A percentile compares a stretch with the other conserved stretches of the same genome.
These are phyloP conservation scores for Saccostrea glomerata DNA, from an alignment of 1,140 invertebrate species.

Conservation along the genomic window DNA sequence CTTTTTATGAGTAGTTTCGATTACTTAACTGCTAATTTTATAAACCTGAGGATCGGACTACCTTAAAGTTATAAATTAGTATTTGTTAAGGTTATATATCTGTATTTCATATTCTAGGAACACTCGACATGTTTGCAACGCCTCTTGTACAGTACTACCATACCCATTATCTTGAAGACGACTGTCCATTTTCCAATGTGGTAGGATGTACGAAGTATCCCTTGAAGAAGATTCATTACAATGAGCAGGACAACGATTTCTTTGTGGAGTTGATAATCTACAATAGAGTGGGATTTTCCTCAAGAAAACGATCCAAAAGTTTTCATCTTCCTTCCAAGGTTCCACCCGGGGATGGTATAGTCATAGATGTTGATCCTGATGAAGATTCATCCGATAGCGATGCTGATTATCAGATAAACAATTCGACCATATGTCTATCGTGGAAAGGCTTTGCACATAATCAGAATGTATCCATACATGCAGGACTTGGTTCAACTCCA, in stretches of 20 bases:
- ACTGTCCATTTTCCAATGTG: conserved; percentile 9
- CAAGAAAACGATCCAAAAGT: conserved; percentile 40
- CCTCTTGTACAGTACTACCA: neutral
- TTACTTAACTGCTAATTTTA: too few relatives aligned
- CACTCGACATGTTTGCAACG: neutral
- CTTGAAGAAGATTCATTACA: conserved; percentile 42
- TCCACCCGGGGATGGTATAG: conserved; percentile 52
- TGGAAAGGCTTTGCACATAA: conserved; percentile 63
- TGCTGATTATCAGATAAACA: conserved; percentile 52
- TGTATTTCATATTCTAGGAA: neutral
- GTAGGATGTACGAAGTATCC: conserved; percentile 50
- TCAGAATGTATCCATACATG: conserved; percentile 46
- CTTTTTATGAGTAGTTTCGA: too few relatives aligned
- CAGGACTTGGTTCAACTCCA: conserved; percentile 55
- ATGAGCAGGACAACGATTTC: conserved; percentile 45
- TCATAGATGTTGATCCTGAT: conserved; percentile 51
- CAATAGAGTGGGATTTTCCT: conserved; percentile 58
- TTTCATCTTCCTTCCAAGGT: conserved; percentile 56
- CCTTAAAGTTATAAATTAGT: neutral
- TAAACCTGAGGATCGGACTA: too few relatives aligned
- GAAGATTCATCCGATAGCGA: conserved; percentile 18
- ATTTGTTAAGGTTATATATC: neutral
- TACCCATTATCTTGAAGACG: neutral
- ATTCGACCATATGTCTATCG: conserved; percentile 45
- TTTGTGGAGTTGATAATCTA: conserved; percentile 50